A percentile compares a stretch with the other conserved stretches of the same genome.
These are phyloP conservation scores for Holotrichia oblita DNA, from an alignment of 1,140 invertebrate genomes.

Conservation along the genomic window DNA sequence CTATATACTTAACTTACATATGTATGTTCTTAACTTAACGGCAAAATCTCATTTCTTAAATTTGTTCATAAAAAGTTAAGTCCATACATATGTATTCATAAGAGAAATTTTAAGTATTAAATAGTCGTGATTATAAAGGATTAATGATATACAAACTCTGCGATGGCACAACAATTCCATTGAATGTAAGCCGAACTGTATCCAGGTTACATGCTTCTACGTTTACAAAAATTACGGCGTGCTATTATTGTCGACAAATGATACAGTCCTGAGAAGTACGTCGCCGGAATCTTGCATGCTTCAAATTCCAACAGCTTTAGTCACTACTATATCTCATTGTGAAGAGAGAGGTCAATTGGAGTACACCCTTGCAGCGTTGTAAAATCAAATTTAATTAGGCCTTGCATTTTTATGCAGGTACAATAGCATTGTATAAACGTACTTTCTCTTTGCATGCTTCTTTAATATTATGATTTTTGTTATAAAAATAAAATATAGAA, in stretches of 20 bases:
- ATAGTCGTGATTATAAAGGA: neutral
- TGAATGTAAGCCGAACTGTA: neutral
- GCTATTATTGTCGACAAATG: constrained; percentile 29
- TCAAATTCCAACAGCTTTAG: constrained; percentile 3
- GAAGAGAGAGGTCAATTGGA: constrained; percentile 3
- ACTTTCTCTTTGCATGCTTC: neutral
- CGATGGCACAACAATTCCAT: neutral
- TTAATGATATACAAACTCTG: neutral
- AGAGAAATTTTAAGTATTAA: neutral
- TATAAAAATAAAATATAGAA: no score
- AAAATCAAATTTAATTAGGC: neutral
- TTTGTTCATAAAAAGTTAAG: neutral
- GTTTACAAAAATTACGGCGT: constrained; percentile 1
- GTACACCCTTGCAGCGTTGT: neutral
- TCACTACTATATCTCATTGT: constrained; percentile 24
- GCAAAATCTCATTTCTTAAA: neutral
- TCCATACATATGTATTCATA: constrained; percentile 16
- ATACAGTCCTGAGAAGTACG: constrained; percentile 8
- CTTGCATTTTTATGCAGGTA: neutral
- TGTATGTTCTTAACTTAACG: neutral
- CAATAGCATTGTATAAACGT: neutral
- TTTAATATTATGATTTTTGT: no score
- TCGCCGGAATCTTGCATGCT: constrained; percentile 4
- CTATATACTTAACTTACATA: neutral
- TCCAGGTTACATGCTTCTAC: neutral